Conservation (phyloP, 2,888 invertebrate genomes). For the Lysandra coridon region DNA sequence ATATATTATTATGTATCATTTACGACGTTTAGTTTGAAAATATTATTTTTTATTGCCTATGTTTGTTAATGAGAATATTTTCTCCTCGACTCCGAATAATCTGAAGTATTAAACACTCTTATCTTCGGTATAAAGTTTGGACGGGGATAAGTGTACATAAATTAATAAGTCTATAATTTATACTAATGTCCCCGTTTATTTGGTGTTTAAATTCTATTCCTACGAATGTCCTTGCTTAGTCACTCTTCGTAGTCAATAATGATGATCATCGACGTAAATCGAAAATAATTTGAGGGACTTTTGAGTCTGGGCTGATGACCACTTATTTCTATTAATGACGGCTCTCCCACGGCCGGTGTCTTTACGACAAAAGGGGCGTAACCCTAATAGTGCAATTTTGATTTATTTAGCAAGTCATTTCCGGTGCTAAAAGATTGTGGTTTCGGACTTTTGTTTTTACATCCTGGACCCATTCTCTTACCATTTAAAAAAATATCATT, state of each 20-base stretch:
- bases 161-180: constrained; percentile 6
- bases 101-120: constrained; percentile 14
- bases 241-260: constrained; percentile 5
- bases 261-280: constrained; percentile 2
- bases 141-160: constrained; percentile 4
- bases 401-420: constrained; percentile 72
- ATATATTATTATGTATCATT: constrained; percentile 29
- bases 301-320: constrained; percentile 1
- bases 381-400: constrained; percentile 73
- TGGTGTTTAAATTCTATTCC: background rate
- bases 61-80: constrained; percentile 20
- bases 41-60: constrained; percentile 25
- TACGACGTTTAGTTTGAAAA: constrained; percentile 19
- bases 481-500: constrained; percentile 28
- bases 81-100: constrained; percentile 2
- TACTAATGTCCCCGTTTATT: constrained; percentile 10
- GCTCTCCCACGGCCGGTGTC: constrained; percentile 52
- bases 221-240: background rate
- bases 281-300: constrained; percentile 17
- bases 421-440: constrained; percentile 65
- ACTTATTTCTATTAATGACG: constrained; percentile 56
- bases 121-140: background rate
- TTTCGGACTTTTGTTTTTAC: constrained; percentile 48
- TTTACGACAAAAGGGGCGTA: constrained; percentile 50
- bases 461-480: constrained; percentile 17